Evolutionary conservation across 2,113 vertebrate species (phyloP), one percentile per base, ranked within the genome.

Genomic region (Micromys minutus): DNA sequence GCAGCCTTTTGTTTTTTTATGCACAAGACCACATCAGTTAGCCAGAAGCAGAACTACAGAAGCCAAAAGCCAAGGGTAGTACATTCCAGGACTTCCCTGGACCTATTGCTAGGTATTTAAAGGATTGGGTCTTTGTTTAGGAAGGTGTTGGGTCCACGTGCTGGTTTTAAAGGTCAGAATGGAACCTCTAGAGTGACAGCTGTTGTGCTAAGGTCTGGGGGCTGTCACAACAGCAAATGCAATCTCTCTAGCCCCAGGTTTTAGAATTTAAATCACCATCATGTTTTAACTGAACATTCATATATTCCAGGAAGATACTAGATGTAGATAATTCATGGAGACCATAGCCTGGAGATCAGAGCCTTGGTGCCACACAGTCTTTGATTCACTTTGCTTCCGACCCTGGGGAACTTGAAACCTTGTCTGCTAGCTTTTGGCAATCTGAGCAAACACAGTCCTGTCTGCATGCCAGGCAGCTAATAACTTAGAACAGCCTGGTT

Each of bases 351-450:
- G 75, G 63, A 75, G 84, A 88, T 89, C 19, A 39, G 26, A 59
- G 50, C 12, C 77, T 79, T 5, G 17, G 74, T 45, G 59, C 31
- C 0, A 13, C 24, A 50, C 4, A 26, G 13, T 61, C 36, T 89
- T 57, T 45, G 69, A 83, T 76, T 79, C 16, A 2, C 42, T 0
- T 0, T 19, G 8, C 55, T 95, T 94, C 89, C 1, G 10, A 19
- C 71, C 50, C 76, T 86, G 24, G 61, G 80, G 75, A 81, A 52
- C 34, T 9, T 87, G 19, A 61, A 95, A 79, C 42, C 11, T 47
- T 95, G 80, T 94, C 52, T 10, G 19, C 59, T 89, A 61, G n/a
- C 52, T 94, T 57, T 61, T 47, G 19, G 77, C 69, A 85, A 89
- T 63, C 57, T 10, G 61, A 94, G 63, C 5, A 50, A 77, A 92